These are phyloP conservation scores for Bombus turneri DNA, from an alignment of 1,140 invertebrate species.

Conservation along the genomic window DNA sequence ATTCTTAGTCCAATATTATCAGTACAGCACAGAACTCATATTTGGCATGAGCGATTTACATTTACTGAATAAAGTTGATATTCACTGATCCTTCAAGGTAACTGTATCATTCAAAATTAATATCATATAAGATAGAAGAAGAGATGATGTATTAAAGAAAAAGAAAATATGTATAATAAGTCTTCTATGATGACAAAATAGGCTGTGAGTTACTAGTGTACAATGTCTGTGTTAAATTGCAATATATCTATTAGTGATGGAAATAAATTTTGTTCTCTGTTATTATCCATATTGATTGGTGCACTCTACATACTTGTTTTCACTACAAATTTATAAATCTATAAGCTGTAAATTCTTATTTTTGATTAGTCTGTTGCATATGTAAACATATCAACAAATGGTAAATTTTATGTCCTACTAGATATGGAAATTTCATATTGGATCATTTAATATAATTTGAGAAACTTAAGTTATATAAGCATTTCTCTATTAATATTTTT, in stretches of 20 bases:
- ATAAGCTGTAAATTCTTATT: neutral
- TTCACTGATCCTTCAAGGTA: constrained; percentile 14
- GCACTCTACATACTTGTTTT: neutral
- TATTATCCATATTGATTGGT: neutral
- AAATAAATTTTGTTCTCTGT: neutral
- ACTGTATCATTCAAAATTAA: neutral
- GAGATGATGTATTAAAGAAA: constrained; percentile 12
- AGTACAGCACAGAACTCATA: constrained; percentile 81
- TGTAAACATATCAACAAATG: neutral
- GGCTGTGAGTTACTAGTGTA: constrained; percentile 54
- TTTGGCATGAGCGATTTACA: constrained; percentile 83
- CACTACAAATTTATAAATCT: neutral
- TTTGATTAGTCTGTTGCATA: neutral
- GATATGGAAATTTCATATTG: neutral
- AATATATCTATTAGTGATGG: neutral
- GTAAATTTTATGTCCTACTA: neutral
- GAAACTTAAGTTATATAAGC: neutral
- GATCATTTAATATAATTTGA: neutral
- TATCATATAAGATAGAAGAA: neutral
- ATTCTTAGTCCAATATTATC: constrained; percentile 82
- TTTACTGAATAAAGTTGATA: constrained; percentile 15
- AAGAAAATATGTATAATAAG: constrained; percentile 33
- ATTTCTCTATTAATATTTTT: neutral
- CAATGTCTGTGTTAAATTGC: neutral
- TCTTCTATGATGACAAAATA: constrained; percentile 47